These are phyloP conservation scores for Sinella curviseta DNA, from an alignment of 1,140 invertebrate species.

Conservation along the genomic window DNA sequence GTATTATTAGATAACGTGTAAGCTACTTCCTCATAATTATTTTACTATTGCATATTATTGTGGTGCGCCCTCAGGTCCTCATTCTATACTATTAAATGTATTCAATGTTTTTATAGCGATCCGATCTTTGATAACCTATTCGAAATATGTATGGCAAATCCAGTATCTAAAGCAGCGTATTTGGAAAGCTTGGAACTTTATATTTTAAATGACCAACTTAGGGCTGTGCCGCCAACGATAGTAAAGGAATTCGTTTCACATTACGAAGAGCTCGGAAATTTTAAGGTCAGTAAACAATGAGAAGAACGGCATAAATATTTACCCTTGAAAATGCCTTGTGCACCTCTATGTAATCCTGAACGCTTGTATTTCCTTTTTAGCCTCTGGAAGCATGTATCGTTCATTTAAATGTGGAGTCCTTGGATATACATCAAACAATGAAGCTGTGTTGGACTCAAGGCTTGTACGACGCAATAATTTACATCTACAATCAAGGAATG, in stretches of 20 bases:
- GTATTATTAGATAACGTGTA: constrained; percentile 54
- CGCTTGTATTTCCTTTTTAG: constrained; percentile 55
- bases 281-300: constrained; percentile 49
- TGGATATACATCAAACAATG: constrained; percentile 87
- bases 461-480: constrained; percentile 84
- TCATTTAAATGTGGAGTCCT: constrained; percentile 75
- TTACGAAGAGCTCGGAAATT: constrained; percentile 61
- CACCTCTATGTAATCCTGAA: too few relatives aligned
- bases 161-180: constrained; percentile 56
- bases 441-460: constrained; percentile 74
- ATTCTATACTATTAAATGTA: too few relatives aligned
- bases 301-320: constrained; percentile 46
- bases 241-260: constrained; percentile 68
- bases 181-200: constrained; percentile 59
- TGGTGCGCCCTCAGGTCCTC: too few relatives aligned
- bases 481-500: constrained; percentile 83
- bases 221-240: constrained; percentile 63
- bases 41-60: background rate
- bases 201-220: constrained; percentile 59
- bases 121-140: constrained; percentile 60
- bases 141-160: constrained; percentile 57
- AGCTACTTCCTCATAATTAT: constrained; percentile 28
- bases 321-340: background rate
- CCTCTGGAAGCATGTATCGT: constrained; percentile 78
- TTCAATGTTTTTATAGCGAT: constrained; percentile 52